Percentiles rank a stretch among this genome's conserved stretches.
These are phyloP conservation scores for Embiotoca jacksoni DNA, from an alignment of 2,113 vertebrate species.

Conservation along the genomic window DNA sequence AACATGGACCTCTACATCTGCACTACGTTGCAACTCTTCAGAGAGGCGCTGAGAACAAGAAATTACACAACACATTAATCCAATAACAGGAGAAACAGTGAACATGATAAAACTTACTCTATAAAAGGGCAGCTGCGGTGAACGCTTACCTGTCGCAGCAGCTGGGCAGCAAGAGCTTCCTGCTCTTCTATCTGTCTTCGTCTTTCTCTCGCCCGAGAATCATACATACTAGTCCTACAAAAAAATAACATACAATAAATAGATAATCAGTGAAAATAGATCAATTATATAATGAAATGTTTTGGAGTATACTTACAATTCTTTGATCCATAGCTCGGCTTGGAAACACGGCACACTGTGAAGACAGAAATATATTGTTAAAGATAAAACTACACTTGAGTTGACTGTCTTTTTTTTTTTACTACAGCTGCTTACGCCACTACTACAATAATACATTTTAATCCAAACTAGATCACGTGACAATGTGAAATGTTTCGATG, in stretches of 20 bases:
- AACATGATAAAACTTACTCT: not conserved
- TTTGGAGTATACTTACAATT: slow-evolving; percentile 88
- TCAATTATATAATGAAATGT: not conserved
- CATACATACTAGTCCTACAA: slow-evolving; percentile 93
- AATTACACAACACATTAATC: not conserved
- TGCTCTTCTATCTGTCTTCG: slow-evolving; percentile 94
- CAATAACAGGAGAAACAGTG: not conserved
- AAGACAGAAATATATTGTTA: slow-evolving; percentile 26
- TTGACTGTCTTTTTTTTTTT: no score
- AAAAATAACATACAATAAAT: not conserved
- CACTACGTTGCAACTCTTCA: slow-evolving; percentile 82
- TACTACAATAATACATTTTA: not conserved
- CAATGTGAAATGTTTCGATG: not conserved
- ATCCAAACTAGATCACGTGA: no score
- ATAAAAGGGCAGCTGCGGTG: not conserved
- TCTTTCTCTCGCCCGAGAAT: slow-evolving; percentile 93
- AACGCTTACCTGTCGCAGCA: slow-evolving; percentile 90
- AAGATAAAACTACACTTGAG: not conserved
- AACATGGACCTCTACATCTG: slow-evolving; percentile 88
- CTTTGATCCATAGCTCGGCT: slow-evolving; percentile 97
- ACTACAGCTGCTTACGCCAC: not conserved
- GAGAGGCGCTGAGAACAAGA: slow-evolving; percentile 86
- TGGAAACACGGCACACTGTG: slow-evolving; percentile 90
- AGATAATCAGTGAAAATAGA: not conserved
- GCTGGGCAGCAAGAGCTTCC: slow-evolving; percentile 89